These are phyloP conservation scores for Mechanitis messenoides DNA, from an alignment of 2,888 invertebrate genomes.

Conservation along the genomic window DNA sequence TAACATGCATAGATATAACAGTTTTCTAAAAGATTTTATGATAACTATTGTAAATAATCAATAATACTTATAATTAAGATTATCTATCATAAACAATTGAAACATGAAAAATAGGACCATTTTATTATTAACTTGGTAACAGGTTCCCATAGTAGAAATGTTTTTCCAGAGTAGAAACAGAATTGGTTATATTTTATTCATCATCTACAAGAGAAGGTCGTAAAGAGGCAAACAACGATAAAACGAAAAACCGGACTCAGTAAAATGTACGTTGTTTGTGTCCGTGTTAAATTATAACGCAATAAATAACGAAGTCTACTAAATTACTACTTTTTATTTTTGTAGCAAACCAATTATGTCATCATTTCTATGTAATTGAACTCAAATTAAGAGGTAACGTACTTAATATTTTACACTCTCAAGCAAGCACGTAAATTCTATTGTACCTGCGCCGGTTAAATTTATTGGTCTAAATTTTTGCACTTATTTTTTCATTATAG, in stretches of 20 bases:
- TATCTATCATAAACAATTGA: too few species aligned
- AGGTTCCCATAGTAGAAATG: background rate
- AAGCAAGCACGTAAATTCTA: too few species aligned
- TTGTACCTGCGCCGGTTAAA: too few species aligned
- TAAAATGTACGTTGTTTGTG: conserved; percentile 4
- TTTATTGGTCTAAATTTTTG: too few species aligned
- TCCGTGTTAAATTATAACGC: conserved; percentile 3
- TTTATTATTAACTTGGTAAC: background rate
- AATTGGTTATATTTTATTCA: conserved; percentile 15
- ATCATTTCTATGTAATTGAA: too few species aligned
- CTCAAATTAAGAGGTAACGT: too few species aligned
- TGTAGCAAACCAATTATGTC: background rate
- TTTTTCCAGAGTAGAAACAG: conserved; percentile 4
- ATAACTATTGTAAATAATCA: too few species aligned
- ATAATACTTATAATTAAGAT: too few species aligned
- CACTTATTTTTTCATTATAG: too few species aligned
- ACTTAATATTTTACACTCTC: too few species aligned
- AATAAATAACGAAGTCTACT: background rate
- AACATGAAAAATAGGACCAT: background rate
- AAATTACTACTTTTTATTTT: background rate
- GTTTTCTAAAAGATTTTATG: too few species aligned
- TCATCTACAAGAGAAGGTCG: conserved; percentile 8
- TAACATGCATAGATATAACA: too few species aligned
- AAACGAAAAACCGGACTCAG: conserved; percentile 1
- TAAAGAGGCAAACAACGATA: conserved; percentile 10